A percentile compares a stretch with the other conserved stretches of the same genome.
phyloP scores from a whole-genome alignment of 2,888 invertebrate species.

The Diaphora mendica region DNA sequence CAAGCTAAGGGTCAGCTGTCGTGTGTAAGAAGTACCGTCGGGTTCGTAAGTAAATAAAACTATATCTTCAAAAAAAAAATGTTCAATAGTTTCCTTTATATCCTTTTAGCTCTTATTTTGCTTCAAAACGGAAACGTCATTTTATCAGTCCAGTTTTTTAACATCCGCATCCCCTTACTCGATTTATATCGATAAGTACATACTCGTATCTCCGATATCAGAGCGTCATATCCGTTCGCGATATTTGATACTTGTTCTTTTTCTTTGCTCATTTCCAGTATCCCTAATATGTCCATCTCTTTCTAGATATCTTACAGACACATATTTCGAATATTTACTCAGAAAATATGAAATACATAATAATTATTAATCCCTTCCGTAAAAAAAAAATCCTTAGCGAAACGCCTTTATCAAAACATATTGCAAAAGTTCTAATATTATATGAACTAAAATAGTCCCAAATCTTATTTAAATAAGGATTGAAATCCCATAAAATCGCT shows the following conservation, averaged over 20 bases:
- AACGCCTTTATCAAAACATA: not conserved
- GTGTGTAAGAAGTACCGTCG: not conserved
- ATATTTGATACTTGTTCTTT: conserved; percentile 50
- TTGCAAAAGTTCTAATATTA: not conserved
- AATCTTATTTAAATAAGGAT: not conserved
- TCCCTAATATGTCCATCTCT: conserved; percentile 9
- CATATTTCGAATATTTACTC: not conserved
- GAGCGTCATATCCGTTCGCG: conserved; percentile 65
- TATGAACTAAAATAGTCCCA: not conserved
- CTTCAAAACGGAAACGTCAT: conserved; percentile 58
- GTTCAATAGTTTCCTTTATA: conserved; percentile 4
- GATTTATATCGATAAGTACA: conserved; percentile 39
- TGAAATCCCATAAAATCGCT: conserved; percentile 44
- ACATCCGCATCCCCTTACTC: conserved; percentile 54
- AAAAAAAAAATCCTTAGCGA: not conserved
- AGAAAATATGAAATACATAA: not conserved
- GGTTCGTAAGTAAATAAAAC: not conserved
- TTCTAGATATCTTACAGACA: not conserved
- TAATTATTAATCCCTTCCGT: too few species aligned
- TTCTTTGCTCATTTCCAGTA: conserved; percentile 31
- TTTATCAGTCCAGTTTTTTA: conserved; percentile 66
- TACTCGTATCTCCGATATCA: conserved; percentile 55
- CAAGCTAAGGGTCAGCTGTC: too few species aligned
- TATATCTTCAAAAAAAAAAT: not conserved
- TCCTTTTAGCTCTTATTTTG: conserved; percentile 38